A percentile compares a stretch with the other conserved stretches of the same genome.
phyloP scores from a whole-genome alignment of 2,797 vertebrate genomes.

The Bovichtus diacanthus region DNA sequence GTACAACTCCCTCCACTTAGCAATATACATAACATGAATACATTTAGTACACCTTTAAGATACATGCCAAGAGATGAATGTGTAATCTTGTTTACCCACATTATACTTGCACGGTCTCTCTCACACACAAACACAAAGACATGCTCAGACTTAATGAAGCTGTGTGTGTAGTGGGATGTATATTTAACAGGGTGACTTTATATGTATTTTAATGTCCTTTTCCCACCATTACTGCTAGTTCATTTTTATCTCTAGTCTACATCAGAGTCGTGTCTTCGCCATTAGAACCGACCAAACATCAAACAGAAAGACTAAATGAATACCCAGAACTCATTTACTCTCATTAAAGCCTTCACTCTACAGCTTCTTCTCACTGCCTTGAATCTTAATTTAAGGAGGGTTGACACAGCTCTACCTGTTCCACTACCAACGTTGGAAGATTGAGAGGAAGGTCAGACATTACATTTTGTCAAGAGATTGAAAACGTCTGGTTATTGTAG shows the following conservation, averaged over 20 bases:
- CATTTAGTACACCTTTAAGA: background rate
- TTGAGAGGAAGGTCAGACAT: background rate
- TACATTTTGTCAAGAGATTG: background rate
- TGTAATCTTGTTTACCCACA: background rate
- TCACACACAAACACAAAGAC: background rate
- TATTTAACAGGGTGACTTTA: background rate
- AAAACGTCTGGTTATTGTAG: background rate
- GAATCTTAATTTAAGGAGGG: background rate
- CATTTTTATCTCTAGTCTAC: background rate
- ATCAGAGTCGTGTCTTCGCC: background rate
- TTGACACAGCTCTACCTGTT: background rate
- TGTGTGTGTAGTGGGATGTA: background rate
- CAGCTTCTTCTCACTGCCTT: background rate
- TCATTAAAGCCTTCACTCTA: constrained; percentile 1
- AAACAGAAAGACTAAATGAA: constrained; percentile 22
- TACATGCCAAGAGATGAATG: constrained; percentile 11
- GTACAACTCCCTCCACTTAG: constrained; percentile 14
- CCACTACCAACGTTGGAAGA: background rate
- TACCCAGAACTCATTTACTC: background rate
- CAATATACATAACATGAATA: constrained; percentile 11
- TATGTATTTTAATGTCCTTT: background rate
- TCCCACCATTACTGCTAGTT: background rate
- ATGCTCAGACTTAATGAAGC: background rate
- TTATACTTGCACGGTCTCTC: background rate
- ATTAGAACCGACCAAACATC: background rate